A percentile compares a stretch with the other conserved stretches of the same genome.
Evolutionary conservation across 1,140 invertebrate genomes (phyloP).

Genomic region (Drosophila pseudoananassae): DNA sequence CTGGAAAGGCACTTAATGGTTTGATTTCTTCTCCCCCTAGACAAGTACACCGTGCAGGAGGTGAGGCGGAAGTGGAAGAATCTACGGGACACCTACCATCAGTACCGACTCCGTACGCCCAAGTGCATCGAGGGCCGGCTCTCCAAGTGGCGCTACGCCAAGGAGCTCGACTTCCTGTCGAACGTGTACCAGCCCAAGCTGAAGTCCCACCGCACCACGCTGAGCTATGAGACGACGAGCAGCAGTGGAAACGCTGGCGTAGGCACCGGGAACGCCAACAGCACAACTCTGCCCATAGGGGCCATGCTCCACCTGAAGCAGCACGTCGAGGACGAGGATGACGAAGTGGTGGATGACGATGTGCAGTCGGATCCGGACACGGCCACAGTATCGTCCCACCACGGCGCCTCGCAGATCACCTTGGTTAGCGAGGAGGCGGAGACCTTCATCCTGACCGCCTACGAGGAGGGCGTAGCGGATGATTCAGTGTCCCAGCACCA

Average conservation of each 20-base stretch:
- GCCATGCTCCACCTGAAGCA: slow-evolving; percentile 50
- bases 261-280: not conserved
- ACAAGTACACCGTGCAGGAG: slow-evolving; percentile 79
- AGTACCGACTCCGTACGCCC: slow-evolving; percentile 78
- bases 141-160: slow-evolving; percentile 81
- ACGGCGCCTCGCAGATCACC: slow-evolving; percentile 64
- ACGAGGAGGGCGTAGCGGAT: slow-evolving; percentile 78
- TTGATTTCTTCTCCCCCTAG: slow-evolving; percentile 23
- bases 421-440: slow-evolving; percentile 75
- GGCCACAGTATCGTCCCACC: slow-evolving; percentile 53
- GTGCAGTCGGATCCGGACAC: slow-evolving; percentile 57
- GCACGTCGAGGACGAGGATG: slow-evolving; percentile 40
- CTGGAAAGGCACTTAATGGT: not conserved
- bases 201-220: slow-evolving; percentile 67
- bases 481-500: slow-evolving; percentile 65
- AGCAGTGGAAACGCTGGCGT: slow-evolving; percentile 2
- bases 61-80: slow-evolving; percentile 82
- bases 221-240: slow-evolving; percentile 25
- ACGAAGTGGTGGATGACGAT: slow-evolving; percentile 61
- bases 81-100: slow-evolving; percentile 78
- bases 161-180: slow-evolving; percentile 75
- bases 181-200: slow-evolving; percentile 78
- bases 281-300: slow-evolving; percentile 32
- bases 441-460: slow-evolving; percentile 74
- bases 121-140: slow-evolving; percentile 74